Conservation (phyloP, 2,888 invertebrate genomes). For the Sepiola atlantica region DNA sequence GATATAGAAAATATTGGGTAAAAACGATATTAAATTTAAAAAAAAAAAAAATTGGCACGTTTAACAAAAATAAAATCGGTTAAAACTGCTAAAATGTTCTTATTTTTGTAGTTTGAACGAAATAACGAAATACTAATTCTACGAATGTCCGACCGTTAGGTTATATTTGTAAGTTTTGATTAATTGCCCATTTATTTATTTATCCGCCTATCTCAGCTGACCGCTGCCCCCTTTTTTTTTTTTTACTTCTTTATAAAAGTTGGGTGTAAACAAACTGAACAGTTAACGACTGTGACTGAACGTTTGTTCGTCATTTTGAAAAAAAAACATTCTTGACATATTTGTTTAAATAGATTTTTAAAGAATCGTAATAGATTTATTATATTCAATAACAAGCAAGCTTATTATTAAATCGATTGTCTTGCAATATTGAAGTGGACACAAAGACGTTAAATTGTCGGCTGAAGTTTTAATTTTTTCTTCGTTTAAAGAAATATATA, state of each 20-base stretch:
- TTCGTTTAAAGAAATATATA: background rate
- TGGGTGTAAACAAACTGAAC: background rate
- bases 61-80: too few species aligned
- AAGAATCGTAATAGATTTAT: background rate
- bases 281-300: background rate
- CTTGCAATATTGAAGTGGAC: background rate
- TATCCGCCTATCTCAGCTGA: background rate
- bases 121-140: background rate
- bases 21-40: background rate
- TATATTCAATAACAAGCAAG: background rate
- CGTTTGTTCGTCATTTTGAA: slow-evolving; percentile 19
- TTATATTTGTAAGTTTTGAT: background rate
- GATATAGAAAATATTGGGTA: background rate
- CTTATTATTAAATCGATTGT: background rate
- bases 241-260: background rate
- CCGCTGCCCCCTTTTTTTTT: background rate
- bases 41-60: background rate
- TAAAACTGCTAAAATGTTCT: too few species aligned
- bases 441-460: too few species aligned
- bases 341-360: background rate
- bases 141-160: background rate
- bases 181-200: background rate
- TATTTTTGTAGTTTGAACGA: background rate
- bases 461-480: background rate
- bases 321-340: background rate